Evolutionary conservation across 2,888 invertebrate species (phyloP).

Genomic region (Steinernema hermaphroditum): DNA sequence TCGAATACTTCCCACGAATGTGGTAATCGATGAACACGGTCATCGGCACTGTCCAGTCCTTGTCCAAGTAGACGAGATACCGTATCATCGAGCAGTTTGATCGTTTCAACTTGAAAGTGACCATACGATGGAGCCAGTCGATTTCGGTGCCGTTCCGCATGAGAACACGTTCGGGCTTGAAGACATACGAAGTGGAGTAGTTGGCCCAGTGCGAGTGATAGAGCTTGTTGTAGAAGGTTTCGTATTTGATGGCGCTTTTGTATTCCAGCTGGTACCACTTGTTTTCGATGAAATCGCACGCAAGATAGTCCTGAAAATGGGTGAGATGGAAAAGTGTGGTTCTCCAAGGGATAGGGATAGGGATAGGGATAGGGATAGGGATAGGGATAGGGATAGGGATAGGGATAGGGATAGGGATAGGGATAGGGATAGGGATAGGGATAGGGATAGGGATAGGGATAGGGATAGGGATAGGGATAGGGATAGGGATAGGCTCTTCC

Average conservation of each 20-base stretch:
- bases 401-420: no score
- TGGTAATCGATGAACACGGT: conserved; percentile 54
- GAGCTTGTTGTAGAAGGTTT: conserved; percentile 51
- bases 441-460: no score
- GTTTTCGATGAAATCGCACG: conserved; percentile 51
- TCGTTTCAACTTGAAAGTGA: conserved; percentile 50
- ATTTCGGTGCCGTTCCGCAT: conserved; percentile 53
- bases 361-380: no score
- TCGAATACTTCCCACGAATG: conserved; percentile 49
- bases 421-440: no score
- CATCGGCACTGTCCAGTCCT: conserved; percentile 52
- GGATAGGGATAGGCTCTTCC: no score
- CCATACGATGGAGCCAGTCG: conserved; percentile 55
- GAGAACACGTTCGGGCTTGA: conserved; percentile 55
- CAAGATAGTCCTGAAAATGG: conserved; percentile 52
- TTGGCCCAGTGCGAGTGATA: conserved; percentile 56
- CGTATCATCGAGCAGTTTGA: conserved; percentile 49
- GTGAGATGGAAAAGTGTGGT: neutral
- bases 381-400: no score
- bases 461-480: no score
- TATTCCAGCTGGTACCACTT: conserved; percentile 59
- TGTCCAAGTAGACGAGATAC: conserved; percentile 52
- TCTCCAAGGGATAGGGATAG: no score
- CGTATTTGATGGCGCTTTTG: conserved; percentile 54
- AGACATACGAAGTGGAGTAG: conserved; percentile 53